Base-by-base conservation (phyloP, 2,888 invertebrate species). In the Eurytoma californica region DNA sequence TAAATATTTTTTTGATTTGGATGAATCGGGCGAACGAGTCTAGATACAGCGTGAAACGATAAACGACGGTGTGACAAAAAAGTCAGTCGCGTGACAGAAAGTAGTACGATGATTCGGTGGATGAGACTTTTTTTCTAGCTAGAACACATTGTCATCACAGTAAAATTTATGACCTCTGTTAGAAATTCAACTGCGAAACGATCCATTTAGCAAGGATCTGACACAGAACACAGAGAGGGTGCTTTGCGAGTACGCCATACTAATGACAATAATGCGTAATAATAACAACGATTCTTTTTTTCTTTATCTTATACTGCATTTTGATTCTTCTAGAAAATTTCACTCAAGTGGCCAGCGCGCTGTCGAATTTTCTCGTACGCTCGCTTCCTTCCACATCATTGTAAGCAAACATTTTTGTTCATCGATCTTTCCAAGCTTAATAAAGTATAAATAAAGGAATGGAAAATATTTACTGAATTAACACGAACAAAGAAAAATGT, bases 111-210 rank as follows among this genome's bases (percentile, higher is more conserved):
- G 39, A 69, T 69, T 69, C 47, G 53, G 39, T 57, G 57, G 9
- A 69, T 57, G 39, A 39, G 39, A 39, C 9, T 39, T 39, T 39
- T 39, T 39, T 39, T 39, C 39, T 28, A 13, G 39, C 69, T 49
- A 57, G 58, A 51, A 51, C 51, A 47, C 69, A 16, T 28, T 47
- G 51, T 47, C 51, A 30, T 13, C 58, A 18, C 30, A 51, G 61
- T 53, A 53, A 68, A 39, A 20, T 24, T 14, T 53, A 24, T 20
- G 30, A 65, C 18, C 47, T 20, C 20, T 7, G 9, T 65, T 39
- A 24, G 51, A 18, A 68, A 78, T 73, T 51, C 68, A 63, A 78
- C 78, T 68, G 73, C 73, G 72, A 78, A 58, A 9, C 14, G 16
- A 47, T 57, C 60, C 72, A 20, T 60, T n/a, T 60, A 14, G 58